A percentile compares a stretch with the other conserved stretches of the same genome.
These are phyloP conservation scores for Sarcophaga bullata DNA, from an alignment of 1,140 invertebrate species.

Conservation along the genomic window DNA sequence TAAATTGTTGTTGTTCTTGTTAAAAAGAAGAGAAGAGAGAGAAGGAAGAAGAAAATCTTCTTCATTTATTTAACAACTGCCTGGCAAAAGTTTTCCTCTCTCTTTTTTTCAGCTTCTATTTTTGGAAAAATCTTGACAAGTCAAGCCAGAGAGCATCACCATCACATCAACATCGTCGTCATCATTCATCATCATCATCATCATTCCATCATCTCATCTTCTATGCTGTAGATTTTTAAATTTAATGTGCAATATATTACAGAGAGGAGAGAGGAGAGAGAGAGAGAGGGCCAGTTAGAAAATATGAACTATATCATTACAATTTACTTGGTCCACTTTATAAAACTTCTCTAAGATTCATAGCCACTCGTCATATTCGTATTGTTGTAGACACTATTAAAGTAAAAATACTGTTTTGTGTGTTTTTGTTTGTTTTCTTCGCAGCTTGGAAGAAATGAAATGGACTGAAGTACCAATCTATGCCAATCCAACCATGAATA, in stretches of 20 bases:
- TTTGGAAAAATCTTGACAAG: conserved; percentile 27
- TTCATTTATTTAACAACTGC: conserved; percentile 27
- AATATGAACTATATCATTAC: conserved; percentile 39
- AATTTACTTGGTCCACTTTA: conserved; percentile 34
- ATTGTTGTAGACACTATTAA: too few relatives aligned
- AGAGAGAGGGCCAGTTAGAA: background rate
- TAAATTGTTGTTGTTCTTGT: background rate
- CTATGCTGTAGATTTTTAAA: too few relatives aligned
- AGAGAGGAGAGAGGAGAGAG: background rate
- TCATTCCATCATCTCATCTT: background rate
- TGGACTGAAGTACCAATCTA: too few relatives aligned
- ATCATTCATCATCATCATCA: background rate
- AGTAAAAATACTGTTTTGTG: too few relatives aligned
- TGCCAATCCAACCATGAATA: too few relatives aligned
- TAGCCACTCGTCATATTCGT: too few relatives aligned
- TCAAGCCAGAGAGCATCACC: conserved; percentile 28
- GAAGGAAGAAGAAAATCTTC: background rate
- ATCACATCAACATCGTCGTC: background rate
- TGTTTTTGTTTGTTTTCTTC: too few relatives aligned
- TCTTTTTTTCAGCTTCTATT: background rate
- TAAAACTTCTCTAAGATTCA: background rate
- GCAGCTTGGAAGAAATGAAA: too few relatives aligned
- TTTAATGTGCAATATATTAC: too few relatives aligned
- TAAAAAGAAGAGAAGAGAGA: too few relatives aligned
- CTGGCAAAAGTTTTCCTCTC: background rate